Percentiles rank a stretch among this genome's conserved stretches.
phyloP scores from a whole-genome alignment of 2,797 vertebrate genomes.

The Triplophysa bombifrons region DNA sequence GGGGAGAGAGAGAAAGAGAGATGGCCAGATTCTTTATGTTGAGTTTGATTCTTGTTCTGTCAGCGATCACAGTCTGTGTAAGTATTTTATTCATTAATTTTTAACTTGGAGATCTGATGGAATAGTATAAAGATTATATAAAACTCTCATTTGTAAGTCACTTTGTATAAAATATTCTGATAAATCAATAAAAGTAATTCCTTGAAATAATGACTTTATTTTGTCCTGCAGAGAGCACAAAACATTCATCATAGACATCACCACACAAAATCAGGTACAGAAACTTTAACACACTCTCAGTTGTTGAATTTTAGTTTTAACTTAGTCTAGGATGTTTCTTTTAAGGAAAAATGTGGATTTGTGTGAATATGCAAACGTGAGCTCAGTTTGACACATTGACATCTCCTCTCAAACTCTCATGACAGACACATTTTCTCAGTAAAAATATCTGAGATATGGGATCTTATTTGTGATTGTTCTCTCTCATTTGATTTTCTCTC shows the following conservation, averaged over 20 bases:
- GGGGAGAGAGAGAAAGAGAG: neutral
- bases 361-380: too few species aligned
- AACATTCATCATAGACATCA: neutral
- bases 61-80: constrained; percentile 7
- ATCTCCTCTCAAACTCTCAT: neutral
- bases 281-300: too few species aligned
- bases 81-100: neutral
- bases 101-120: too few species aligned
- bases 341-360: too few species aligned
- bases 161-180: too few species aligned
- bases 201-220: neutral
- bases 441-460: too few species aligned
- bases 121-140: too few species aligned
- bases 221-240: neutral
- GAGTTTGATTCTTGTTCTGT: neutral
- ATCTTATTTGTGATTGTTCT: neutral
- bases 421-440: neutral
- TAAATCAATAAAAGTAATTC: neutral
- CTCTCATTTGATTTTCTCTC: too few species aligned
- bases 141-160: too few species aligned
- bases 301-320: too few species aligned
- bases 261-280: neutral
- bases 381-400: too few species aligned
- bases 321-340: too few species aligned
- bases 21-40: neutral